Percentiles rank a stretch among this genome's conserved stretches.
These are phyloP conservation scores for Anoplophora glabripennis DNA, from an alignment of 1,140 invertebrate species.

Conservation along the genomic window DNA sequence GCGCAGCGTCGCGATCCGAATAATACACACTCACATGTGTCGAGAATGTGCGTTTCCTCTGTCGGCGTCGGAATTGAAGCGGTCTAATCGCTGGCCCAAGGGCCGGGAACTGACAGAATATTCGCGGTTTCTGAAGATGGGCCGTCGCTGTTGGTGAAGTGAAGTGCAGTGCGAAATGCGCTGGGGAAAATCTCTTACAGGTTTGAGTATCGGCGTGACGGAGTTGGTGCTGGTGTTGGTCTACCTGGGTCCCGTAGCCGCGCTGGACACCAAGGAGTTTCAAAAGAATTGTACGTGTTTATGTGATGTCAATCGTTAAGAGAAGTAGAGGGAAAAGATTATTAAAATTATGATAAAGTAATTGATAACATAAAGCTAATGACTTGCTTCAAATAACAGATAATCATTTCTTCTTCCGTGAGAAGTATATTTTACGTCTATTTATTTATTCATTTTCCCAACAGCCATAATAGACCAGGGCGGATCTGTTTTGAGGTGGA, in stretches of 20 bases:
- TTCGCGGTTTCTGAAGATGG: too few species aligned
- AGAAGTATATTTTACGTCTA: too few species aligned
- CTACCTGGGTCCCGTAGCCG: constrained; percentile 10
- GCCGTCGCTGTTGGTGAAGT: not conserved
- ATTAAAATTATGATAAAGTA: too few species aligned
- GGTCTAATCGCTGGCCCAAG: not conserved
- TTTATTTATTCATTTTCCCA: too few species aligned
- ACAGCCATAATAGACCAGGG: too few species aligned
- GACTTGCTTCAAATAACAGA: too few species aligned
- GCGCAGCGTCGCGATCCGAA: constrained; percentile 21
- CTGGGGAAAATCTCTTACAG: constrained; percentile 1
- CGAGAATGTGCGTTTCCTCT: constrained; percentile 15
- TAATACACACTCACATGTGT: not conserved
- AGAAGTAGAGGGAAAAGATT: too few species aligned
- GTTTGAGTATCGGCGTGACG: constrained; percentile 3
- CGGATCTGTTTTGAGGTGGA: too few species aligned
- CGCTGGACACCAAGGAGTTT: constrained; percentile 34
- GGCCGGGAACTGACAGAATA: not conserved
- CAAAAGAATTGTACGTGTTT: constrained; percentile 37
- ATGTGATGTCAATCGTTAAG: too few species aligned
- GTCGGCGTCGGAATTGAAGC: constrained; percentile 5
- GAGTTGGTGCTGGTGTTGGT: constrained; percentile 16
- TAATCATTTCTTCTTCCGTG: too few species aligned
- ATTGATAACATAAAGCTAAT: too few species aligned
- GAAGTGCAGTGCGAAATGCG: constrained; percentile 9